Evolutionary conservation across 2,888 invertebrate genomes (phyloP), one percentile per base, ranked within the genome.

Genomic region (Tribolium freemani): DNA sequence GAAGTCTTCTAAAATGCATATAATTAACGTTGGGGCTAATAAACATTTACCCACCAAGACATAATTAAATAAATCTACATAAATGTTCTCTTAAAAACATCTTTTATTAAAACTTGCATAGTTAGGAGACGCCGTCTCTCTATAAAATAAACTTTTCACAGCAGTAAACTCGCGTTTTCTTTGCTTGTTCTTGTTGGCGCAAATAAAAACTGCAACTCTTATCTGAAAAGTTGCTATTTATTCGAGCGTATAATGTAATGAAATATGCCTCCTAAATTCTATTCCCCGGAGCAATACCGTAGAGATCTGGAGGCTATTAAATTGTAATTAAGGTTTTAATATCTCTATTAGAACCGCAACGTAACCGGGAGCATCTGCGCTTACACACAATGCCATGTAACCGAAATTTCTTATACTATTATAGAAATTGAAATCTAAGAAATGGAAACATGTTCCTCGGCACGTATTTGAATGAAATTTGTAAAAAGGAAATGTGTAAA

Each of bases 301-400:
- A 21, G 58, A 72, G 66, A 66, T 69, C 67, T 64, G 66, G 61
- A 56, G 71, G 76, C 77, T 75, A 77, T 79, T 77, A 77, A 79
- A 79, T 69, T 74, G 72, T 73, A 77, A 79, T 79, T 79, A 79
- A 73, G 77, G 63, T 70, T 77, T 76, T 78, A 76, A 77, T 78
- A 77, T 78, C 73, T 76, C 74, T 76, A 78, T 78, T 77, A 76
- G 72, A 69, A 63, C 76, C 77, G 71, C 76, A 76, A 75, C 74
- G 71, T 60, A 73, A 72, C 75, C 74, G 71, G 72, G 72, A 58
- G 60, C 60, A 60, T 46, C 60, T 60, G 60, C 20, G 56, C 38
- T 51, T 51, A 16, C 21, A 10, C 30, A 38, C 57, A 20, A 45
- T 38, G 45, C 45, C 16, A 38, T 30, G 44, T 56, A 8, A 31